These are phyloP conservation scores for Epizoanthus rinbou DNA, from an alignment of 92 coral and sea anemone genomes.

Conservation along the genomic window DNA sequence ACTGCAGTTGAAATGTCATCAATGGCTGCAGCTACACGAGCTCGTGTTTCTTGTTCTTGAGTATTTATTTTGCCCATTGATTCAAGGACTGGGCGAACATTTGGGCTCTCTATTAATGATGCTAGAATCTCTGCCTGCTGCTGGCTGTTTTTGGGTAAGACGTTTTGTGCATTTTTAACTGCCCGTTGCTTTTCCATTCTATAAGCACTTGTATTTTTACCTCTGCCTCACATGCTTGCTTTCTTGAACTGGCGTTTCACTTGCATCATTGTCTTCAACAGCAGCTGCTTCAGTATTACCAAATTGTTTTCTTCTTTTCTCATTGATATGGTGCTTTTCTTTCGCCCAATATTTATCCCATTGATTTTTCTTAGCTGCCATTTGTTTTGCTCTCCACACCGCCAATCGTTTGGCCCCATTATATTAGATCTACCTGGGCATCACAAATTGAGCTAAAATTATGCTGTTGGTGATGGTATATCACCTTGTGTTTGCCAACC, in stretches of 20 bases:
- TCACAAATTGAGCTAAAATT: too few species aligned
- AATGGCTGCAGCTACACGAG: not conserved
- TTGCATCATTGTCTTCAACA: not conserved
- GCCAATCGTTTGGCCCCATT: not conserved
- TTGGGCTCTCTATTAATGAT: slow-evolving; percentile 3
- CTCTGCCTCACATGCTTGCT: too few species aligned
- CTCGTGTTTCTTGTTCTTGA: not conserved
- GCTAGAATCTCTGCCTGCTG: slow-evolving; percentile 21
- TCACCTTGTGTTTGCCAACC: too few species aligned
- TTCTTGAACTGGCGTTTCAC: not conserved
- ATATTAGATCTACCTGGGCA: too few species aligned
- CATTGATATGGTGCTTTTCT: not conserved
- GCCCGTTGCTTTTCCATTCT: slow-evolving; percentile 7
- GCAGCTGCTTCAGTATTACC: not conserved
- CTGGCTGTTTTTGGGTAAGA: not conserved
- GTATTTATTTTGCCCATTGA: not conserved
- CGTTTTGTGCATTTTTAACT: not conserved
- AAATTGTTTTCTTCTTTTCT: not conserved
- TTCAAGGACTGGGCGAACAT: not conserved
- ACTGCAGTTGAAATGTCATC: not conserved
- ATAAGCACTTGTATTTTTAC: not conserved
- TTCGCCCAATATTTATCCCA: slow-evolving; percentile 7
- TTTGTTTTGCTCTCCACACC: slow-evolving; percentile 12
- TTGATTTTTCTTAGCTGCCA: not conserved
- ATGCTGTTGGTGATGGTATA: too few species aligned